Base-by-base conservation (phyloP, 2,888 invertebrate genomes). In the Eilema depressum region DNA sequence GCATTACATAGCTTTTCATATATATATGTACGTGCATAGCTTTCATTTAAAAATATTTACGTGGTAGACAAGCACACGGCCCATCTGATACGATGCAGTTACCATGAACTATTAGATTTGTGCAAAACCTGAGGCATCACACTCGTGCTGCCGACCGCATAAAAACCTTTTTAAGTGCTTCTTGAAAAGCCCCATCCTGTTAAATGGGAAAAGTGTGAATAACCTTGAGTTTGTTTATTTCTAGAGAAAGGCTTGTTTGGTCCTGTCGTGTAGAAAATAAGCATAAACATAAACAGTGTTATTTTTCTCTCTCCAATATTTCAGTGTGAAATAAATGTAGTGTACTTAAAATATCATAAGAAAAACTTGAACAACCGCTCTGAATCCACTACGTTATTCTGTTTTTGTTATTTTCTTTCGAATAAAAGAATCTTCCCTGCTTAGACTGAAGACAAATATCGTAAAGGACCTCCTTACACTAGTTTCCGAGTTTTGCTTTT, bases 351-450 rank as follows among this genome's bases (percentile, higher is more conserved):
- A 37, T 37, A 37, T 1, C 17, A 25, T 63, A 3, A 37, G 3
- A 20, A 26, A 63, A 41, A 63, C 63, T 25, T 41, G 26, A 77
- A 82, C 79, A 82, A 77, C 63, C 28, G 66, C 37, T 66, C 17
- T 73, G 57, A 66, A 30, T 69, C 71, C 71, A 14, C 25, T 30
- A 14, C 14, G 28, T 61, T 5, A 37, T 53, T 30, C 20, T 53
- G 26, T 62, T 56, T 26, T 53, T 30, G 30, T 61, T 67, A 12
- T n/a, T 68, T 62, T 53, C 10, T 25, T 56, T 41, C 20, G 57
- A 66, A 66, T 53, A 56, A 23, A 66, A 57, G 47, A 63, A 70
- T 63, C n/a, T 25, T 30, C 25, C 57, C 30, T 17, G 28, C 11
- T 63, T 61, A 20, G 47, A 65, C 69, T 65, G n/a, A 59, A 69